Base-by-base conservation (phyloP, 2,888 invertebrate genomes). In the Stenchaetothrips biformis region DNA sequence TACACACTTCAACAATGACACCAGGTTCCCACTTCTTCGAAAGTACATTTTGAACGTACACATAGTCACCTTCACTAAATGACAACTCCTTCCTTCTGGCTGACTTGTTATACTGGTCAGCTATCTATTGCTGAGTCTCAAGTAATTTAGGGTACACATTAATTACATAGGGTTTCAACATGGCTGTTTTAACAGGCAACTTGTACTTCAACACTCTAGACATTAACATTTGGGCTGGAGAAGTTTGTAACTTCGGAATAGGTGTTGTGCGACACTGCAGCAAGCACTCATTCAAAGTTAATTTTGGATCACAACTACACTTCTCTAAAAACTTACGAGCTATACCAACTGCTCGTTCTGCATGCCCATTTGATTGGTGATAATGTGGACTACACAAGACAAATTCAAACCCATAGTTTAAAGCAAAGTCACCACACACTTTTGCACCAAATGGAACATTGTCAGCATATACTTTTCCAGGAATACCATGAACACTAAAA, bases 301-400 rank as follows among this genome's bases (percentile, higher is more conserved):
- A 7, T 2, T 62, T 62, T 2, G 16, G 16, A 62, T 62, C 62
- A 7, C n/a, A 7, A 2, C 7, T 2, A n/a, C 62, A 4, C 37
- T 80, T 49, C 16, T 4, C 25, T 48, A 79, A n/a, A 7, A 78
- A 27, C 18, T 80, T 8, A 80, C 81, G 77, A 2, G 78, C 53
- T 9, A 78, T 79, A 25, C 74, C 25, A n/a, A 82, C 78, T 59
- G 79, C 74, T 79, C 79, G 79, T 78, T 82, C 82, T 8, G 82
- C 82, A 21, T 81, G 47, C 11, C 81, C 82, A 80, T 82, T 82
- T 21, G 82, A 82, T 48, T 82, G 80, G 0, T 80, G 80, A 27
- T 82, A 82, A 21, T 25, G 59, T 16, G 82, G 82, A 79, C 82
- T 82, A 1, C 80, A 81, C 16, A 79, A 80, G 13, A 59, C 49